Base-by-base conservation (phyloP, 2,797 vertebrate genomes). In the Spatula clypeata region DNA sequence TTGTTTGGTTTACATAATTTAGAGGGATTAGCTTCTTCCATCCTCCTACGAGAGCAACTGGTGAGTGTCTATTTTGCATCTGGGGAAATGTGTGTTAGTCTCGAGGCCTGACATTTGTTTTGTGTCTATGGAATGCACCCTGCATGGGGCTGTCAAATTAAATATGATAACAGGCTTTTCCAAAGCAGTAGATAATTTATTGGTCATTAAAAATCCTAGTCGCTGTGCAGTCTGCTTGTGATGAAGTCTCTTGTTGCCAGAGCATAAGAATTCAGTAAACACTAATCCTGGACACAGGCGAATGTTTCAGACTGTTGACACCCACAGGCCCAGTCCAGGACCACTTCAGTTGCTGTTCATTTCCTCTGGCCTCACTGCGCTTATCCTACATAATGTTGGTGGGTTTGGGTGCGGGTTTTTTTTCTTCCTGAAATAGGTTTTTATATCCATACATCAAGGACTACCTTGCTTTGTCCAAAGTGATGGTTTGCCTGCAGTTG, bases 101-200 rank as follows among this genome's bases (percentile, higher is more conserved):
- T 88, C 2, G 0, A 86, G 87, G 93, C 66, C 89, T 93, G 96
- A 87, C 75, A 77, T 93, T 96, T 93, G 69, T 77, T 95, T 91
- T 91, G 89, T 77, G 65, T 47, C 89, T 60, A 0, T 69, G 87
- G 92, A 97, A 94, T 91, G 94, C 82, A 75, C 84, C 11, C 93
- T 70, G 79, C 95, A 83, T 93, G 89, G 66, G 89, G 66, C 82
- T 93, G 94, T 95, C 94, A 93, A 88, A 86, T 94, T 93, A 96
- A 93, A 94, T 88, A 90, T 11, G 2, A 66, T 93, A 96, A 94
- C 93, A 84, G 85, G 79, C 82, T 94, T 87, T 94, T 94, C 82
- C 79, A 93, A 95, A 94, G 75, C 66, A 70, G 54, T 57, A 88
- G 79, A 88, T 84, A 94, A 84, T 94, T 94, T 95, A 86, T 84